Percentiles rank a stretch among this genome's conserved stretches.
phyloP scores from a whole-genome alignment of 1,140 invertebrate species.

The Solen grandis region DNA sequence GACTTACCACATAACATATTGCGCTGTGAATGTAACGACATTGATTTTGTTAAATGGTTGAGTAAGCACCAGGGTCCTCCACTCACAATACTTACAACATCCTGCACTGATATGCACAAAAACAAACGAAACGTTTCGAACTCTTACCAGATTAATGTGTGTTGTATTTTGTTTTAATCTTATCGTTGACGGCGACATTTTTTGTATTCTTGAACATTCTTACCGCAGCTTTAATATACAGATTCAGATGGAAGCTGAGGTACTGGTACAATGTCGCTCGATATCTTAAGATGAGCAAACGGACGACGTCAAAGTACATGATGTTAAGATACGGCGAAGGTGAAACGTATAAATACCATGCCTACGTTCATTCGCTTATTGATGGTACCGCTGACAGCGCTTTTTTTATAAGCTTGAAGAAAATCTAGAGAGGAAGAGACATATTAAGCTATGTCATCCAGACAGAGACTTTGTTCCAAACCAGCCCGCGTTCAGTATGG shows the following conservation, averaged over 20 bases:
- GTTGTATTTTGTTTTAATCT: background rate
- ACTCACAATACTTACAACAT: background rate
- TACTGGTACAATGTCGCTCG: conserved; percentile 47
- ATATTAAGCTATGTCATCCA: too few relatives aligned
- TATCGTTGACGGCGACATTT: background rate
- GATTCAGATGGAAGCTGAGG: conserved; percentile 21
- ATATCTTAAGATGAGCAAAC: too few relatives aligned
- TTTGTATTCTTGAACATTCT: background rate
- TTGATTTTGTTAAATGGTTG: conserved; percentile 39
- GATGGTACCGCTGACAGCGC: too few relatives aligned
- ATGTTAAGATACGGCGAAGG: too few relatives aligned
- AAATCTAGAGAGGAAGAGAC: too few relatives aligned
- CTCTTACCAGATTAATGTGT: background rate
- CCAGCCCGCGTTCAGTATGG: too few relatives aligned
- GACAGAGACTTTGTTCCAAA: too few relatives aligned
- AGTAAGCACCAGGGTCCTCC: background rate
- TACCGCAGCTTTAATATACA: background rate
- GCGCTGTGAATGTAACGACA: conserved; percentile 11
- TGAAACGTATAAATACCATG: too few relatives aligned
- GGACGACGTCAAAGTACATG: too few relatives aligned
- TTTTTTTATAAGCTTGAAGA: too few relatives aligned
- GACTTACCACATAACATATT: conserved; percentile 14
- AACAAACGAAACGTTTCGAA: background rate
- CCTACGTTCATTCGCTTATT: too few relatives aligned
- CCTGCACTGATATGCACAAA: background rate